Evolutionary conservation across 2,113 vertebrate genomes (phyloP).

Genomic region (Ctenomys sociabilis): DNA sequence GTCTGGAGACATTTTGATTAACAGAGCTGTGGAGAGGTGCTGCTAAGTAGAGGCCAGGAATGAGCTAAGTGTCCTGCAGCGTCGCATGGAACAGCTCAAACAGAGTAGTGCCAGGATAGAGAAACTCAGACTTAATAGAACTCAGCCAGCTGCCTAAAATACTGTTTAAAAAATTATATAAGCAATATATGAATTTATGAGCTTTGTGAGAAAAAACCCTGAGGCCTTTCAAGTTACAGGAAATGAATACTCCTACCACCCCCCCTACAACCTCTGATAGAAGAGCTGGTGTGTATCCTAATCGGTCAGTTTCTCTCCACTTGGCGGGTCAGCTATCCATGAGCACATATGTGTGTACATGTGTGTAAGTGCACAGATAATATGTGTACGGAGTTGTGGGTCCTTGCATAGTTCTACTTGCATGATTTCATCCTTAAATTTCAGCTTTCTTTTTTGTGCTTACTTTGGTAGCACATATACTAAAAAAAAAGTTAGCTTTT

Average conservation of each 20-base stretch:
- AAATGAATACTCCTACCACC: neutral
- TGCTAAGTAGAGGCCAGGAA: neutral
- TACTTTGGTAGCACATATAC: too few species aligned
- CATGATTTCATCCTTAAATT: neutral
- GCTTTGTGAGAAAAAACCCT: neutral
- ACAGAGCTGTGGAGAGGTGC: neutral
- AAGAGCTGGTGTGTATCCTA: neutral
- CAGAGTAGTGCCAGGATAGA: rapidly evolving
- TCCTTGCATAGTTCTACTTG: neutral
- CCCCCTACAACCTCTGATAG: neutral
- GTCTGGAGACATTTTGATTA: neutral
- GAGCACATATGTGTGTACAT: rapidly evolving
- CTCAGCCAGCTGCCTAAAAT: neutral
- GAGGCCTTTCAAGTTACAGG: neutral
- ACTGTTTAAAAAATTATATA: neutral
- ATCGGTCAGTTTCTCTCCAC: neutral
- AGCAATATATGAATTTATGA: neutral
- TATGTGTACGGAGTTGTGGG: rapidly evolving
- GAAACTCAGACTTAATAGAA: neutral
- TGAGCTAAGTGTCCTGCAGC: rapidly evolving
- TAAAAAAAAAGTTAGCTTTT: neutral
- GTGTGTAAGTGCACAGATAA: rapidly evolving
- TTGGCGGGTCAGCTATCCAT: neutral
- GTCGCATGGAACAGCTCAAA: neutral
- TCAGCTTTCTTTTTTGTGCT: neutral